Conservation (phyloP, 1,140 invertebrate species). For the Zaprionus ghesquierei region DNA sequence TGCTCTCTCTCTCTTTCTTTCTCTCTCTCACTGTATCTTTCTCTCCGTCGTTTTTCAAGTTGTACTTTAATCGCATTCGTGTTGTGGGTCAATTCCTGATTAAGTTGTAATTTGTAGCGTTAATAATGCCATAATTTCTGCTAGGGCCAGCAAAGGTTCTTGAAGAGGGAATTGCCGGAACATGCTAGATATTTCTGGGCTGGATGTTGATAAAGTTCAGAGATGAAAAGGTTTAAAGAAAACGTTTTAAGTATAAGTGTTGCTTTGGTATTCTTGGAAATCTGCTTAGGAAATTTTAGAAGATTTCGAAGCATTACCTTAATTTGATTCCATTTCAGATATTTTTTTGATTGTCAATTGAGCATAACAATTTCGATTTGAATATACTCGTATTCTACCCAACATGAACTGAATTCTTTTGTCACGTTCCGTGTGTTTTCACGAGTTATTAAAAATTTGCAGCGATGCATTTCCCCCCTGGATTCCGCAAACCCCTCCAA, state of each 20-base stretch:
- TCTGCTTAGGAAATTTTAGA: no score
- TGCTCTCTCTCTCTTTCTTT: background rate
- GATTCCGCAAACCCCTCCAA: background rate
- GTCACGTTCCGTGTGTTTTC: slow-evolving; percentile 58
- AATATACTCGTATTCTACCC: background rate
- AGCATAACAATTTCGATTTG: background rate
- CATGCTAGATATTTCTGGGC: background rate
- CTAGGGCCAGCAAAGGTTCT: background rate
- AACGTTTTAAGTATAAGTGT: no score
- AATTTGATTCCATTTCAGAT: no score
- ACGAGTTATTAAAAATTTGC: slow-evolving; percentile 70
- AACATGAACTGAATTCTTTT: slow-evolving; percentile 22
- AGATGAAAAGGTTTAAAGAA: no score
- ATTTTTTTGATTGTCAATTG: background rate
- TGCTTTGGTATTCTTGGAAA: no score
- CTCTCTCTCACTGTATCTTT: background rate
- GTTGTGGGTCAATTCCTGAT: slow-evolving; percentile 73
- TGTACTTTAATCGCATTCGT: slow-evolving; percentile 51
- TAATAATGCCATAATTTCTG: slow-evolving; percentile 48
- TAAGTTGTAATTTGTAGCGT: slow-evolving; percentile 75
- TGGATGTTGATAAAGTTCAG: background rate
- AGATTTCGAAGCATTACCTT: no score
- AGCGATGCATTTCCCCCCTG: background rate
- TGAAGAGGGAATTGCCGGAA: background rate
- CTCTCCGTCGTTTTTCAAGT: slow-evolving; percentile 8